phyloP scores from a whole-genome alignment of 2,797 vertebrate species.

The Yasuhikotakia modesta region DNA sequence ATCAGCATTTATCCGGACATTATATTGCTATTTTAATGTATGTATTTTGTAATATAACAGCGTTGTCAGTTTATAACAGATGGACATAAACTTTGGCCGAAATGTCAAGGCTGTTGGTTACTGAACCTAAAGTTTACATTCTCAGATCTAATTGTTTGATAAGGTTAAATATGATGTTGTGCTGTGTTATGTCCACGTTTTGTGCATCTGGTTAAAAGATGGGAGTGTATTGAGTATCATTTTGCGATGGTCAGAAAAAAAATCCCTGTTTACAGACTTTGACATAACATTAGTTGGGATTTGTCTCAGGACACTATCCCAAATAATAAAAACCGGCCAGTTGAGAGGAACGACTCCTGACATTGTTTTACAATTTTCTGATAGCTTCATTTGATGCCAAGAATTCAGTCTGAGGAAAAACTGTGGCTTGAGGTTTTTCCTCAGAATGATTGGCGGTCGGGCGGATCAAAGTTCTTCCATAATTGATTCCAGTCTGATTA shows the following conservation, averaged over 20 bases:
- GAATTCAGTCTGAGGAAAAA: constrained; percentile 42
- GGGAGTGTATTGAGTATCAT: not conserved
- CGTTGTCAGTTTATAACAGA: not conserved
- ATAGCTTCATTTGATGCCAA: constrained; percentile 9
- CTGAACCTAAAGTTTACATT: not conserved
- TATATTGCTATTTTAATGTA: not conserved
- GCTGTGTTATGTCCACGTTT: not conserved
- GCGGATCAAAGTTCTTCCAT: constrained; percentile 75
- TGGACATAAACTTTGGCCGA: not conserved
- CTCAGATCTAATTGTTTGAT: not conserved
- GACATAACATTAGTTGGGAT: constrained; percentile 47
- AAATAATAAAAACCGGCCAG: constrained; percentile 62
- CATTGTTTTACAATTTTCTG: constrained; percentile 34
- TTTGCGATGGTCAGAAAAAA: not conserved
- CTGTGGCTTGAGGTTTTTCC: constrained; percentile 65
- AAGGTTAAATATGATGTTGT: not conserved
- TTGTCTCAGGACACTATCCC: constrained; percentile 64
- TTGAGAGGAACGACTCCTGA: constrained; percentile 64
- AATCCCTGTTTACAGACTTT: not conserved
- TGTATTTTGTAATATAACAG: not conserved
- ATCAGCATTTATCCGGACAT: not conserved
- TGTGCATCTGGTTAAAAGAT: not conserved
- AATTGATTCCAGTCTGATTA: constrained; percentile 81
- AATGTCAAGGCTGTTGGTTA: not conserved
- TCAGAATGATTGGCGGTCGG: constrained; percentile 72